These are phyloP conservation scores for Tuberolachnus salignus DNA, from an alignment of 2,888 invertebrate species.

Conservation along the genomic window DNA sequence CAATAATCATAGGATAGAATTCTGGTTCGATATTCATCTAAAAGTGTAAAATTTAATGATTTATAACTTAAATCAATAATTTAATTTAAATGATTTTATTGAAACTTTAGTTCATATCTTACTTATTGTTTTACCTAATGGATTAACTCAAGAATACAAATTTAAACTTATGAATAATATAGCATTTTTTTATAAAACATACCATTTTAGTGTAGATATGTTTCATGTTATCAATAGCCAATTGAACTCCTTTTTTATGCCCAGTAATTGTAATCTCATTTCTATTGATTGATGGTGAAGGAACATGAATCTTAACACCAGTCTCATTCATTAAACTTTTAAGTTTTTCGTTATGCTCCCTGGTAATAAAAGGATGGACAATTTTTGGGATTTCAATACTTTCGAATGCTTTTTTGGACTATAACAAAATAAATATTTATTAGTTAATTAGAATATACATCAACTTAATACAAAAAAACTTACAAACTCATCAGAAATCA, in stretches of 20 bases:
- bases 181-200: no score
- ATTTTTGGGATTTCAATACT: slow-evolving; percentile 87
- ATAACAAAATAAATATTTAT: slow-evolving; percentile 60
- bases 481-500: slow-evolving; percentile 93
- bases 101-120: no score
- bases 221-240: slow-evolving; percentile 79
- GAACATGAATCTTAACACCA: slow-evolving; percentile 91
- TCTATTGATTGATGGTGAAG: slow-evolving; percentile 86
- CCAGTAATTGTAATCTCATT: slow-evolving; percentile 96
- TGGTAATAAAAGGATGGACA: slow-evolving; percentile 96
- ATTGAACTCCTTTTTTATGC: slow-evolving; percentile 81
- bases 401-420: slow-evolving; percentile 94
- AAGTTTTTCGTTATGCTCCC: slow-evolving; percentile 83
- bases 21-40: slow-evolving; percentile 86
- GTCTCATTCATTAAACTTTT: slow-evolving; percentile 77
- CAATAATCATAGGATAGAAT: slow-evolving; percentile 96
- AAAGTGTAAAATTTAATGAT: not conserved
- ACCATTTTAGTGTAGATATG: slow-evolving; percentile 86
- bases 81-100: no score
- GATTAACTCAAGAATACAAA: no score
- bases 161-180: no score
- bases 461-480: slow-evolving; percentile 53
- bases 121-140: no score
- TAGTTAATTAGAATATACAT: slow-evolving; percentile 11
- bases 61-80: no score